Conservation (phyloP, 2,113 vertebrate genomes). For the Oreamnos americanus region DNA sequence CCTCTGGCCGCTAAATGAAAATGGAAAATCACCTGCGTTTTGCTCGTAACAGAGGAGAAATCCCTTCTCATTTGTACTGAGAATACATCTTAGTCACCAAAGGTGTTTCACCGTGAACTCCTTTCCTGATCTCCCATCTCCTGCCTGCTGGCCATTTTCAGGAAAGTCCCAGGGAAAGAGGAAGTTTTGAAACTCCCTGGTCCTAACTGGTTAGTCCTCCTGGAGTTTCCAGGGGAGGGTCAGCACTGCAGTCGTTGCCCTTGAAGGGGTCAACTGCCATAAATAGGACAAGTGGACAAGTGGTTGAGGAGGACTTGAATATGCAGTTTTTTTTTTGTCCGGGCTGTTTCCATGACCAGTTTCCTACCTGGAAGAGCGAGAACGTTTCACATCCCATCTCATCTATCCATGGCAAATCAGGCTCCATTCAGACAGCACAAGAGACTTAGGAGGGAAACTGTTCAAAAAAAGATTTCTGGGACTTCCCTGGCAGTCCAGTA, state of each 20-base stretch:
- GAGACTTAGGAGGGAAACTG: not conserved
- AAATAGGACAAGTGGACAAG: not conserved
- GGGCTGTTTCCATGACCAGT: not conserved
- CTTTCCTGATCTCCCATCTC: not conserved
- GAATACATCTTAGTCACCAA: not conserved
- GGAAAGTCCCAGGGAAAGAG: slow-evolving; percentile 10
- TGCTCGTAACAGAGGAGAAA: not conserved
- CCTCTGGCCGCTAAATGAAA: not conserved
- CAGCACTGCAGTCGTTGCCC: not conserved
- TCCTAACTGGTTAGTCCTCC: not conserved
- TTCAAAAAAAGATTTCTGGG: not conserved
- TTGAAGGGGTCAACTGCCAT: not conserved
- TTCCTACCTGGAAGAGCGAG: not conserved
- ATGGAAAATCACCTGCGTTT: not conserved
- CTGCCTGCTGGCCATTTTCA: not conserved
- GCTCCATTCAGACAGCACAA: not conserved
- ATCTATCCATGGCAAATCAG: not conserved
- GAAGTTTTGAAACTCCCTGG: not conserved
- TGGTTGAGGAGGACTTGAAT: not conserved
- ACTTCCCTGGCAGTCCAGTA: not conserved
- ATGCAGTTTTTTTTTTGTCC: not conserved
- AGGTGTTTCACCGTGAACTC: slow-evolving; percentile 12
- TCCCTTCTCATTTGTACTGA: not conserved
- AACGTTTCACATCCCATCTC: not conserved
- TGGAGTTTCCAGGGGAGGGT: not conserved